These are phyloP conservation scores for Heliconius aoede DNA, from an alignment of 2,888 invertebrate species.

Conservation along the genomic window DNA sequence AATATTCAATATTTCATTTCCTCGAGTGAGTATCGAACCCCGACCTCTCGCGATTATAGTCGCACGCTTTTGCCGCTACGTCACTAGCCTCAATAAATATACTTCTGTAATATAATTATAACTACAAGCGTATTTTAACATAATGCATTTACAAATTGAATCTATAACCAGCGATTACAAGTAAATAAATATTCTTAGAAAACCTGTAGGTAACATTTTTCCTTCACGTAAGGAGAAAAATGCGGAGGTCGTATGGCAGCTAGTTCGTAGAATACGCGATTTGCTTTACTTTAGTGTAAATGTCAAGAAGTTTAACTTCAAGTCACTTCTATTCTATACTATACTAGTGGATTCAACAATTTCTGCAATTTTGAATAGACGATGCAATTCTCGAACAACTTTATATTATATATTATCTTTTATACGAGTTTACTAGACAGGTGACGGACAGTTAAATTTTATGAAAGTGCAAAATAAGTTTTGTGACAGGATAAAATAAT, in stretches of 20 bases:
- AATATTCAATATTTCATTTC: background rate
- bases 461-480: background rate
- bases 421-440: constrained; percentile 13
- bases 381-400: constrained; percentile 12
- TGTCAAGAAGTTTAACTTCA: constrained; percentile 23
- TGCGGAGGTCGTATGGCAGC: constrained; percentile 5
- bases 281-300: constrained; percentile 16
- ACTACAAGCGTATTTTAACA: background rate
- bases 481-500: background rate
- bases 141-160: background rate
- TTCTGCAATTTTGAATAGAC: constrained; percentile 17
- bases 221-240: constrained; percentile 1
- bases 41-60: too few relatives aligned
- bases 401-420: background rate
- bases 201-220: background rate
- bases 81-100: too few relatives aligned
- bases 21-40: too few relatives aligned
- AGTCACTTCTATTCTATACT: constrained; percentile 10
- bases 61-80: too few relatives aligned
- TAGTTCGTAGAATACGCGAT: background rate
- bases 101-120: too few relatives aligned
- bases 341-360: background rate
- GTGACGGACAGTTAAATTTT: constrained; percentile 7
- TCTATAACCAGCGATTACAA: background rate
- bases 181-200: background rate